Evolutionary conservation across 2,888 invertebrate genomes (phyloP).

Genomic region (Schizotus pectinicornis): DNA sequence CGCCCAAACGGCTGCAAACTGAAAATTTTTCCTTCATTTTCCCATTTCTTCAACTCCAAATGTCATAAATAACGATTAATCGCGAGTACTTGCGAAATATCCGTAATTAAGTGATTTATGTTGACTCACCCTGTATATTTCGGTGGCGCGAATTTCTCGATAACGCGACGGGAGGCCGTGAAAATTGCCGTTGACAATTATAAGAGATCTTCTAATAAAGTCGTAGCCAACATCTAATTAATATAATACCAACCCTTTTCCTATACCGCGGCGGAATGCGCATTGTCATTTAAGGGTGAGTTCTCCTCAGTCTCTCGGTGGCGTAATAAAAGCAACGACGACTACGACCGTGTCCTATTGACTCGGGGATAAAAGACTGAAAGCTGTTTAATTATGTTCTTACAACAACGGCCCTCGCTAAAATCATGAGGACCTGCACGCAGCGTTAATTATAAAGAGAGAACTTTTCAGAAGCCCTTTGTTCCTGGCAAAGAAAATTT

Average conservation of each 20-base stretch:
- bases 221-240: slow-evolving; percentile 51
- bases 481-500: slow-evolving; percentile 30
- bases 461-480: slow-evolving; percentile 27
- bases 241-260: slow-evolving; percentile 52
- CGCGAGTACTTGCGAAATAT: too few species aligned
- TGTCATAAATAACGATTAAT: too few species aligned
- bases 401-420: slow-evolving; percentile 45
- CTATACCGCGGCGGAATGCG: slow-evolving; percentile 43
- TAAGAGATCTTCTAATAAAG: slow-evolving; percentile 46
- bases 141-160: too few species aligned
- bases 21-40: too few species aligned
- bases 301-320: slow-evolving; percentile 9
- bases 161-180: neutral
- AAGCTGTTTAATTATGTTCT: slow-evolving; percentile 52
- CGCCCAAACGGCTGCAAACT: too few species aligned
- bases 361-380: slow-evolving; percentile 43
- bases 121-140: too few species aligned
- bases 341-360: slow-evolving; percentile 42
- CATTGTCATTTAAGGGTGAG: slow-evolving; percentile 48
- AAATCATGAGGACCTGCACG: slow-evolving; percentile 39
- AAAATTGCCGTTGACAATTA: slow-evolving; percentile 15
- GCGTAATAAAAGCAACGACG: slow-evolving; percentile 39
- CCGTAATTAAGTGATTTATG: too few species aligned
- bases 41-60: too few species aligned
- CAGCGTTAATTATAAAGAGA: slow-evolving; percentile 41